Evolutionary conservation across 1,140 invertebrate species (phyloP), one percentile per base, ranked within the genome.

Genomic region (Helicorthomorpha holstii): DNA sequence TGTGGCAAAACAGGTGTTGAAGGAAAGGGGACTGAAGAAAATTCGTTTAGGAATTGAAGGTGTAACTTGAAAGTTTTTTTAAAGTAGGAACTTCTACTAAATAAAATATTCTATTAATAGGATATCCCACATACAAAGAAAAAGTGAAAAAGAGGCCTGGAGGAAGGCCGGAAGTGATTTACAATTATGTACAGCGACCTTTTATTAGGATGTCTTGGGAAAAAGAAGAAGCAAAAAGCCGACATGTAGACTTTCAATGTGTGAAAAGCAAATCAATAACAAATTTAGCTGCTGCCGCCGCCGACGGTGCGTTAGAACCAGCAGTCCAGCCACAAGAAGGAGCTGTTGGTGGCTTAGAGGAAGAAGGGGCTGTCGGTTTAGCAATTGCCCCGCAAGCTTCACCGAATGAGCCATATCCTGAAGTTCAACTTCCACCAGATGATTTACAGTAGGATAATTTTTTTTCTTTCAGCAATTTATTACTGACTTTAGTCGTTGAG

Each of bases 181-280:
- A 99, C 70, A 98, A 98, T 68, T 99, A 99, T 67, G 94, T 98
- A 0, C 96, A 99, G 65, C 73, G 96, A n/a, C 95, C 96, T 0
- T 99, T 99, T 66, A 89, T 99, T 44, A 90, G 95, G 60, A 96
- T 98, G 89, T 98, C 93, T 0, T 99, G 96, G 96, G 96, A 99
- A 66, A 98, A 98, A 60, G 94, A 99, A 63, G 96, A 99, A 65
- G 93, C 93, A 0, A 97, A 96, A 63, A 95, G 90, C 66, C 79
- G 96, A 3, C 96, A 99, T 68, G 96, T 99, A 0, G 96, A 99
- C 68, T 99, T 99, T 66, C 83, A 94, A 69, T 94, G 90, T 63
- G 86, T 93, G 12, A 92, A 92, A 66, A 90, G 86, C 0, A 93
- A 93, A 64, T 91, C 87, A 0, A 88, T 92, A 0, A 93, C 90